phyloP scores from a whole-genome alignment of 1,140 invertebrate species.

The Pseudomyrmex flavicornis region DNA sequence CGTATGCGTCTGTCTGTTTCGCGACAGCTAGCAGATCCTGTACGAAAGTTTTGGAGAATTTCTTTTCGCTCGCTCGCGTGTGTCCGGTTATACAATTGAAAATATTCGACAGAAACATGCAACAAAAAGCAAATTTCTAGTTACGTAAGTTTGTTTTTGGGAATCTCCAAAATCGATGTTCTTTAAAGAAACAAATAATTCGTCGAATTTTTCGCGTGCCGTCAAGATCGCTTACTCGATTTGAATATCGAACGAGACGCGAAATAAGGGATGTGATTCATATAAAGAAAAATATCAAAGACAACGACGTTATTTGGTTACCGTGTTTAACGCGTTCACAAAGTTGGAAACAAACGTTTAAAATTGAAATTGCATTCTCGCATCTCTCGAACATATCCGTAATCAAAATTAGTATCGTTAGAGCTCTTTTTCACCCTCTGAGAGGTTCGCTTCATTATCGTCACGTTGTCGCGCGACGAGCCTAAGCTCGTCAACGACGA shows the following conservation, averaged over 20 bases:
- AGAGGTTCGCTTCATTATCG: slow-evolving; percentile 54
- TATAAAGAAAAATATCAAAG: neutral
- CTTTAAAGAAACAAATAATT: no score
- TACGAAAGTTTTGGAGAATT: neutral
- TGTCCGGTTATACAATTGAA: neutral
- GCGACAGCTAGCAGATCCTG: neutral
- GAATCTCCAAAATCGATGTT: no score
- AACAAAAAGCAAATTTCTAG: neutral
- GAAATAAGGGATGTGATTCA: neutral
- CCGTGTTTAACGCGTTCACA: no score
- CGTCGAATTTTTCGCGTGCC: no score
- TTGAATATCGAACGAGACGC: neutral
- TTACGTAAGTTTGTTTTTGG: no score
- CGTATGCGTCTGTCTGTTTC: slow-evolving; percentile 37
- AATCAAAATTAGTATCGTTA: slow-evolving; percentile 31
- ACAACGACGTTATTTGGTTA: neutral
- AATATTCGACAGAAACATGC: neutral
- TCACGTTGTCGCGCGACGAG: slow-evolving; percentile 8
- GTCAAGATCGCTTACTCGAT: no score
- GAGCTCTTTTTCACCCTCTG: neutral
- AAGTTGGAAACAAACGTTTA: no score
- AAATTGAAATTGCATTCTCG: slow-evolving; percentile 4
- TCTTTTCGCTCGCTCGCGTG: no score
- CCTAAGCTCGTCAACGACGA: neutral
- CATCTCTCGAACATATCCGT: neutral